phyloP scores from a whole-genome alignment of 1,140 invertebrate species.

The Helicoverpa zea region DNA sequence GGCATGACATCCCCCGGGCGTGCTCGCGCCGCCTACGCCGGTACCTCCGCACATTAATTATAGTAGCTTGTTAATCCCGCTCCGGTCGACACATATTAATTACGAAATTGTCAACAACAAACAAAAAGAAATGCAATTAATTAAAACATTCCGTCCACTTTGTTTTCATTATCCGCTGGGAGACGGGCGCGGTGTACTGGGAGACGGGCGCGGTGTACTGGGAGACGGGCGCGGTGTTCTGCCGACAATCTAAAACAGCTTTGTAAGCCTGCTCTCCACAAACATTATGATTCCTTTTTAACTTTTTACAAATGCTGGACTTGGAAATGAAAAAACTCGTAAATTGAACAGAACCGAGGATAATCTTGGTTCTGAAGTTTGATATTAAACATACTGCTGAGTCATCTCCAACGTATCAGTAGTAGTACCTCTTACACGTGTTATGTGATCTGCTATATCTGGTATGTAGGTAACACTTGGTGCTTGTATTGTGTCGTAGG shows the following conservation, averaged over 20 bases:
- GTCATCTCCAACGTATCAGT: too few species aligned
- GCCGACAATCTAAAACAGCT: neutral
- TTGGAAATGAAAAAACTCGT: neutral
- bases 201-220: neutral
- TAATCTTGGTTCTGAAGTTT: neutral
- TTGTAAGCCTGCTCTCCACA: neutral
- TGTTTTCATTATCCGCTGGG: constrained; percentile 28
- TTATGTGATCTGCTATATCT: too few species aligned
- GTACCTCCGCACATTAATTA: neutral
- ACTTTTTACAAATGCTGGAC: constrained; percentile 1
- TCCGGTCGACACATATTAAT: constrained; percentile 25
- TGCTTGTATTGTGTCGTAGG: too few species aligned
- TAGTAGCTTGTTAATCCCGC: constrained; percentile 19
- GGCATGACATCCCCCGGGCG: neutral
- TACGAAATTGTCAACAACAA: constrained; percentile 35
- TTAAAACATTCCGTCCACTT: constrained; percentile 31
- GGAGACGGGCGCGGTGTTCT: neutral
- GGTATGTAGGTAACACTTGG: too few species aligned
- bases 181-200: neutral
- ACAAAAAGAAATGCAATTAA: constrained; percentile 35
- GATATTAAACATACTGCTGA: too few species aligned
- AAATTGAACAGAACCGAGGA: neutral
- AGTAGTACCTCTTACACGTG: too few species aligned
- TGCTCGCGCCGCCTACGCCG: neutral
- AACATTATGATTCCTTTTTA: constrained; percentile 10